phyloP scores from a whole-genome alignment of 2,797 vertebrate species.

The Mico argentatus region DNA sequence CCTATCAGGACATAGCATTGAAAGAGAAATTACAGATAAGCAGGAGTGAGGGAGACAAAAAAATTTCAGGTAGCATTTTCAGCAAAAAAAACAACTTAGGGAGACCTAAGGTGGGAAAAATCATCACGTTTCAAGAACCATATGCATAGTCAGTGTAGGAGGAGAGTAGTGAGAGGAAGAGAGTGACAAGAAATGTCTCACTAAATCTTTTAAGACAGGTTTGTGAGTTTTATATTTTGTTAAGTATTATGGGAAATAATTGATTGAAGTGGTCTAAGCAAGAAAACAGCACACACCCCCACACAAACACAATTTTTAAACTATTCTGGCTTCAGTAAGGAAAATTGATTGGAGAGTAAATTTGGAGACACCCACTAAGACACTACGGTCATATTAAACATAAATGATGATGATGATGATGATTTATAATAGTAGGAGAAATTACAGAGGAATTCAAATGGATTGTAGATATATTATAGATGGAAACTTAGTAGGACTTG shows the following conservation, averaged over 20 bases:
- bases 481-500: neutral
- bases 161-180: neutral
- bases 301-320: neutral
- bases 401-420: neutral
- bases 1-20: neutral
- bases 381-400: neutral
- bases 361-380: neutral
- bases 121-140: neutral
- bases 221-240: conserved; percentile 26
- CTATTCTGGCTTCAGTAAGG: neutral
- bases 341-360: neutral
- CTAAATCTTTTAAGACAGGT: neutral
- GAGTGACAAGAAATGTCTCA: neutral
- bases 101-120: neutral
- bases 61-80: neutral
- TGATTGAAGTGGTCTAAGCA: neutral
- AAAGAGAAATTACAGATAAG: neutral
- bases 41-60: neutral
- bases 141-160: neutral
- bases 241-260: neutral
- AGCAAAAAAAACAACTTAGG: neutral
- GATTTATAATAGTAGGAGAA: neutral
- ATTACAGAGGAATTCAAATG: neutral
- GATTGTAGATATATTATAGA: neutral
- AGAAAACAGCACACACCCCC: neutral